These are phyloP conservation scores for Drosophila rellima DNA, from an alignment of 2,888 invertebrate species.

Conservation along the genomic window DNA sequence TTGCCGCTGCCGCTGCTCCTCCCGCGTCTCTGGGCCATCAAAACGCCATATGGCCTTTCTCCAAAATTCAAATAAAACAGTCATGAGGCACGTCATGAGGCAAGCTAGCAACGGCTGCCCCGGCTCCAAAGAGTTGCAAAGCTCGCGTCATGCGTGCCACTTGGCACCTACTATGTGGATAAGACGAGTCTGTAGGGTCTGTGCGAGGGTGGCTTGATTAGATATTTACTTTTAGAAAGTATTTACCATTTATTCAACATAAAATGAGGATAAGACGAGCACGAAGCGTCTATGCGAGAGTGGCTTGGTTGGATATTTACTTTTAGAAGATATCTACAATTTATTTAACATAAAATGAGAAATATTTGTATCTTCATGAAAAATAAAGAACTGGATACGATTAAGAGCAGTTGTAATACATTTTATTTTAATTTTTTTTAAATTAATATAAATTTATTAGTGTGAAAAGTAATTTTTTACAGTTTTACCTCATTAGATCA, in stretches of 20 bases:
- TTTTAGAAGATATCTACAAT: too few relatives aligned
- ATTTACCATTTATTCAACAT: too few relatives aligned
- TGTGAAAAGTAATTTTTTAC: background rate
- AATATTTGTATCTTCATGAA: too few relatives aligned
- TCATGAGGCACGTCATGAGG: constrained; percentile 62
- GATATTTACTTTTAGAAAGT: background rate
- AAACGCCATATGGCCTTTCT: constrained; percentile 75
- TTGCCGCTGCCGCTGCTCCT: constrained; percentile 36
- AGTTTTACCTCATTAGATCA: background rate
- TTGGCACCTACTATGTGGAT: constrained; percentile 76
- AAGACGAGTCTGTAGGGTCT: constrained; percentile 36
- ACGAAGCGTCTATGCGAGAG: constrained; percentile 37
- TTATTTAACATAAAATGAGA: too few relatives aligned
- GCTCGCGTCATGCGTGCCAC: constrained; percentile 80
- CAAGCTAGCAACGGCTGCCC: constrained; percentile 28
- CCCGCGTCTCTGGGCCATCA: constrained; percentile 15
- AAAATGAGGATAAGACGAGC: constrained; percentile 52
- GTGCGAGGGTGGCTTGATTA: constrained; percentile 35
- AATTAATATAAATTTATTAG: background rate
- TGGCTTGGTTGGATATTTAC: constrained; percentile 4
- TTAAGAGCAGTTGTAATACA: too few relatives aligned
- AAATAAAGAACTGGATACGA: too few relatives aligned
- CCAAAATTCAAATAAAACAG: constrained; percentile 79
- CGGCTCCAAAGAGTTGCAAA: constrained; percentile 59
- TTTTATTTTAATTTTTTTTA: too few relatives aligned